These are phyloP conservation scores for Alosa sapidissima DNA, from an alignment of 2,797 vertebrate genomes.

Conservation along the genomic window DNA sequence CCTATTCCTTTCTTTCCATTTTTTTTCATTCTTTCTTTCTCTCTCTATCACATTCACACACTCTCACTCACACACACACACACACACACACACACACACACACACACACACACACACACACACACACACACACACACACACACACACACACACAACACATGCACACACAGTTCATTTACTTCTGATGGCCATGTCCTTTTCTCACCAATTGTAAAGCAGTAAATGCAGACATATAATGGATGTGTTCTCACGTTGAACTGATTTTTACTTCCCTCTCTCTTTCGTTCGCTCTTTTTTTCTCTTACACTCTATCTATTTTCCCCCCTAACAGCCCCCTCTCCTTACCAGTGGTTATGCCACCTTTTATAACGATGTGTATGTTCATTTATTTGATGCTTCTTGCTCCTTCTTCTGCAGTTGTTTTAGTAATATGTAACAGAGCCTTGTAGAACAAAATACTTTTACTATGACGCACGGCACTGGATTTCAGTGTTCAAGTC, in stretches of 20 bases:
- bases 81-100: slow-evolving; percentile 14
- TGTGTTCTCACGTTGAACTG: background rate
- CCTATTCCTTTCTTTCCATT: slow-evolving; percentile 27
- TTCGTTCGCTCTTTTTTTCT: background rate
- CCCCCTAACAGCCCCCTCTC: background rate
- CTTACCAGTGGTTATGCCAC: background rate
- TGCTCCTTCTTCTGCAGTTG: background rate
- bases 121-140: slow-evolving; percentile 2
- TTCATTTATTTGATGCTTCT: background rate
- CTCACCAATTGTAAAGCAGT: slow-evolving; percentile 14
- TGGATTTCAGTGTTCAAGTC: background rate
- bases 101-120: slow-evolving; percentile 1
- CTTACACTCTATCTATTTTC: background rate
- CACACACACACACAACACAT: slow-evolving; percentile 3
- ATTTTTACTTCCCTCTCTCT: background rate
- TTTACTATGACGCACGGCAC: background rate
- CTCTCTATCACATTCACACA: background rate
- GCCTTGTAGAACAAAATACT: background rate
- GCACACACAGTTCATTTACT: slow-evolving; percentile 29
- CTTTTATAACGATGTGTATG: background rate
- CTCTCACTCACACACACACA: too few relatives aligned
- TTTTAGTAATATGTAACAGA: background rate
- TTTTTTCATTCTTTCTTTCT: background rate
- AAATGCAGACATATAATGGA: slow-evolving; percentile 1
- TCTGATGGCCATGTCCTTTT: slow-evolving; percentile 38